Conservation (phyloP, 1,140 invertebrate species). For the Phortica variegata region DNA sequence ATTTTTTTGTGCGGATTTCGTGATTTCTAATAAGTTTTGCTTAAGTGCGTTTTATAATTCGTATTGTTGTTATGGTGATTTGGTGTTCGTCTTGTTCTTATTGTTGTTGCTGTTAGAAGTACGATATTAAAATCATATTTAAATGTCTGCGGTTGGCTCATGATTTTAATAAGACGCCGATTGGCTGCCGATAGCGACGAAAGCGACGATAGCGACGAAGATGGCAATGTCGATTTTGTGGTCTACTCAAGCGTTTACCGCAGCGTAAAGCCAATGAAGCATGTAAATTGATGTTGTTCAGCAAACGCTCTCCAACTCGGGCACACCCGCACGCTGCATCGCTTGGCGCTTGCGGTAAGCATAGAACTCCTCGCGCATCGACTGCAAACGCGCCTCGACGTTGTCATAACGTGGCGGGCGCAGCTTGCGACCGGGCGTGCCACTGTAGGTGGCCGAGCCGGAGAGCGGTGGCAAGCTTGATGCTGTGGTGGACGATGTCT, state of each 20-base stretch:
- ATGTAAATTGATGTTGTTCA: conserved; percentile 54
- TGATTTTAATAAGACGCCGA: not conserved
- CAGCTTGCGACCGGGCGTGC: conserved; percentile 15
- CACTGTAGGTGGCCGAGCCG: conserved; percentile 44
- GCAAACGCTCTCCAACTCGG: conserved; percentile 76
- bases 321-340: conserved; percentile 62
- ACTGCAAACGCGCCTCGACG: conserved; percentile 86
- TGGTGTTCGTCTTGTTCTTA: conserved; percentile 16
- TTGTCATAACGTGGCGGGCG: conserved; percentile 69
- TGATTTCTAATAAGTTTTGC: conserved; percentile 7
- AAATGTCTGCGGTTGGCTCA: not conserved
- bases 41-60: too few relatives aligned
- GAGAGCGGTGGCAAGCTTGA: conserved; percentile 12
- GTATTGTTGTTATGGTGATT: not conserved
- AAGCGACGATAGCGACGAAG: conserved; percentile 2
- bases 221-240: conserved; percentile 3
- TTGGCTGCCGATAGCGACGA: conserved; percentile 6
- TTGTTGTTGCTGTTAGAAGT: conserved; percentile 6
- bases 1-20: conserved; percentile 7
- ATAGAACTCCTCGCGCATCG: conserved; percentile 94
- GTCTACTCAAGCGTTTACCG: not conserved
- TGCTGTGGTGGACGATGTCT: conserved; percentile 43
- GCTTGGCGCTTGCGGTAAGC: conserved; percentile 87
- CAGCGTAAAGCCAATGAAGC: conserved; percentile 1
- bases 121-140: not conserved